A percentile compares a stretch with the other conserved stretches of the same genome.
Conservation (phyloP, 2,888 invertebrate species). For the Cantharis rustica region DNA sequence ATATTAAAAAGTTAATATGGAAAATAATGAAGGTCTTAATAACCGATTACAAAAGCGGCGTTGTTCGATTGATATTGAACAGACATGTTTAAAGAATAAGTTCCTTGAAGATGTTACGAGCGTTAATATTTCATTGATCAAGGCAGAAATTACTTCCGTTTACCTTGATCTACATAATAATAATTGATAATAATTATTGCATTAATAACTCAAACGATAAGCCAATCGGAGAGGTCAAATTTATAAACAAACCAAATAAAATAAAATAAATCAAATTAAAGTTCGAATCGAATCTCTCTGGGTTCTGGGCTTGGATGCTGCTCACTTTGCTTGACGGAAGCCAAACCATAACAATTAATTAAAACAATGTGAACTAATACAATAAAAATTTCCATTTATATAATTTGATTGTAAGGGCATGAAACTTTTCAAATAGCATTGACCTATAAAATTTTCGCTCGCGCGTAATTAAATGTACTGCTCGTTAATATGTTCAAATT, state of each 20-base stretch:
- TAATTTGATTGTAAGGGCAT: conserved; percentile 1
- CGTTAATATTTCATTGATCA: neutral
- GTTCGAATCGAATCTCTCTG: neutral
- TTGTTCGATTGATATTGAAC: neutral
- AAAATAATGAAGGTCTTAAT: neutral
- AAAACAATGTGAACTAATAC: neutral
- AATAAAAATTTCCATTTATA: neutral
- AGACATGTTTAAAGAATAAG: neutral
- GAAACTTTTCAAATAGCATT: neutral
- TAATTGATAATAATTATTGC: neutral
- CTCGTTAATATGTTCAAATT: neutral
- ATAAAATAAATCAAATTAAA: neutral
- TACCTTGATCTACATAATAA: conserved; percentile 3
- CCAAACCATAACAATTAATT: neutral
- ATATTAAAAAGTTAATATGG: neutral
- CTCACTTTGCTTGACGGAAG: neutral
- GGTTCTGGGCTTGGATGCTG: neutral
- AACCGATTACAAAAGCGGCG: neutral
- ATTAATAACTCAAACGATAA: neutral
- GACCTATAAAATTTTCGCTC: neutral
- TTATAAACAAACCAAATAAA: neutral
- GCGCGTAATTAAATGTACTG: neutral
- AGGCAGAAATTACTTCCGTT: neutral
- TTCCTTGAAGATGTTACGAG: conserved; percentile 1
- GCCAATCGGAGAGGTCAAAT: neutral